Evolutionary conservation across 2,888 invertebrate genomes (phyloP), one percentile per base, ranked within the genome.

Genomic region (Cephus rjabovi): DNA sequence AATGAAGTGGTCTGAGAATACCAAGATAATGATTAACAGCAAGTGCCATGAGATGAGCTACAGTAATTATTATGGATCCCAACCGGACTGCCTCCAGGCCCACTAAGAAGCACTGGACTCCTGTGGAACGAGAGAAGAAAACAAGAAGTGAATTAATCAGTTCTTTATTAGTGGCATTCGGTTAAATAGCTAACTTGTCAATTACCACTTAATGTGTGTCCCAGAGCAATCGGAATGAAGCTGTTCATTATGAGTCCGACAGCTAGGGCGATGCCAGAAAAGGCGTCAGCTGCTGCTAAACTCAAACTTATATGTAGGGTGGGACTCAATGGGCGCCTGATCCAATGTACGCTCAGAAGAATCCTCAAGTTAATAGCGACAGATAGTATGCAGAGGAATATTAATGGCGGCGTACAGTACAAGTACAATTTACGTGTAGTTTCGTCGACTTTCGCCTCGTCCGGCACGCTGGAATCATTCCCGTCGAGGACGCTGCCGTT

Each of bases 1-100:
- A 95, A 83, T 94, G 94, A 12, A 95, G 92, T 1, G 95, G 95
- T 75, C 92, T 90, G 4, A 93, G 91, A 79, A 95, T 94, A 31
- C 95, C 95, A 70, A 95, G 91, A 90, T 95, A 95, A 88, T 95
- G 95, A 89, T 95, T 95, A 78, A 94, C 89, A 40, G 95, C 94
- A 37, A 95, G 90, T 0, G 94, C 93, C 69, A 95, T 90, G 4
- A 95, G 92, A 86, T 95, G 95, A 73, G 93, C 91, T 15, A 95
- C 94, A 0, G 95, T 94, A 31, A 94, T 93, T 73, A 95, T 92
- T 77, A 95, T 92, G 4, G 94, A 94, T 31, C 94, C 94, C 77
- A 94, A 90, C 79, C 95, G 89, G 78, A 92, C 87, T 37, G 92
- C 91, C 85, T 93, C 93, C n/a, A 93, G 81, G 30, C 87, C 85